Evolutionary conservation across 2,113 vertebrate species (phyloP).

Genomic region (Proteles cristata): DNA sequence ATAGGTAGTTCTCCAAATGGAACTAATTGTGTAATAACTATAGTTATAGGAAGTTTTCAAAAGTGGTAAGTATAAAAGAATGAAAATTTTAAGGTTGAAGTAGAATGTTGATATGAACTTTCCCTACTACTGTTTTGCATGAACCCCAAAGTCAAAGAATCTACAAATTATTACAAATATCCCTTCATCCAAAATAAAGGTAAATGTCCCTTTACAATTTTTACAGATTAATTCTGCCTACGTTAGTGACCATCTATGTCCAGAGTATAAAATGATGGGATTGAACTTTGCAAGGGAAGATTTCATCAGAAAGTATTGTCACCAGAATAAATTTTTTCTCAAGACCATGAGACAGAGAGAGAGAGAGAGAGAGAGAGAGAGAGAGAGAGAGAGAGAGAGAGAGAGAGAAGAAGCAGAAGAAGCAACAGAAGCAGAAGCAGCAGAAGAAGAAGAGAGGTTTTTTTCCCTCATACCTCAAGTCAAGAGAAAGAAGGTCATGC

Average conservation of each 20-base stretch:
- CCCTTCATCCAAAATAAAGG: background rate
- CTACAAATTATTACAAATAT: background rate
- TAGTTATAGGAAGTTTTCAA: background rate
- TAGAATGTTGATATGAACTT: background rate
- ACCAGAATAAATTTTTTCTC: background rate
- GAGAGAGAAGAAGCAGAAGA: no score
- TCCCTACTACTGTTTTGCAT: background rate
- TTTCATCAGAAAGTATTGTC: background rate
- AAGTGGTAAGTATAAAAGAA: background rate
- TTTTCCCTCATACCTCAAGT: background rate
- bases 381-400: no score
- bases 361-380: no score
- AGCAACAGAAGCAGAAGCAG: no score
- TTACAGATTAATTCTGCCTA: background rate
- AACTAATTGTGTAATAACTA: background rate
- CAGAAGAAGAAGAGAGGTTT: background rate
- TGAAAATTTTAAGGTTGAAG: background rate
- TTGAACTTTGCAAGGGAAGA: background rate
- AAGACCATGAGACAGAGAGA: background rate
- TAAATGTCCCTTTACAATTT: background rate
- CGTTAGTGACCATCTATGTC: background rate
- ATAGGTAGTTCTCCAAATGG: background rate
- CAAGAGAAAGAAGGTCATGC: background rate
- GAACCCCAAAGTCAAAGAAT: background rate
- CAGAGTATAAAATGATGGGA: background rate